Conservation (phyloP, 2,888 invertebrate species). For the Pheosia gnoma region DNA sequence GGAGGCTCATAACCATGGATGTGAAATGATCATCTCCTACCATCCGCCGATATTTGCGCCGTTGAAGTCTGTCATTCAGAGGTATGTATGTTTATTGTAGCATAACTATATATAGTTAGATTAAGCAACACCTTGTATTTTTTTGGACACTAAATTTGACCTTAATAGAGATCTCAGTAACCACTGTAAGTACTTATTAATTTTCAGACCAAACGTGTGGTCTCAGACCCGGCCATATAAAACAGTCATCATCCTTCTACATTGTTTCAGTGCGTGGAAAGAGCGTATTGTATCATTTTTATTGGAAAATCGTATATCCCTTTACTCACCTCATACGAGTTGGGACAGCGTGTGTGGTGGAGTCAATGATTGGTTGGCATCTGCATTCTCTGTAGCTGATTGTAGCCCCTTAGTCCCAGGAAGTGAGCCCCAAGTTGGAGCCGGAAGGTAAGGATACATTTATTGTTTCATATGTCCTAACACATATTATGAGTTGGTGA, state of each 20-base stretch:
- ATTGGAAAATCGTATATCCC: conserved; percentile 92
- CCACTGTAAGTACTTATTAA: no score
- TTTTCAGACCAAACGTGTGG: no score
- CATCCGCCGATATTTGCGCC: conserved; percentile 98
- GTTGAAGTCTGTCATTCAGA: conserved; percentile 91
- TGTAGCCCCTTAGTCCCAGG: conserved; percentile 68
- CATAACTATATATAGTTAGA: not conserved
- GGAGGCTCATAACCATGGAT: conserved; percentile 88
- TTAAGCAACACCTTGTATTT: no score
- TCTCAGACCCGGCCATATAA: no score
- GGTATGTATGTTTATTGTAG: conserved; percentile 69
- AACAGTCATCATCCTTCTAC: not conserved
- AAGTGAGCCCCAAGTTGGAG: conserved; percentile 71
- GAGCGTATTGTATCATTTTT: conserved; percentile 92
- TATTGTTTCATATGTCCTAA: not conserved
- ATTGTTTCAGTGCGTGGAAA: conserved; percentile 86
- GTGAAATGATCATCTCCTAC: conserved; percentile 94
- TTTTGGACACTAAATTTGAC: no score
- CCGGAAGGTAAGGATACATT: conserved; percentile 84
- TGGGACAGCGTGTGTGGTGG: conserved; percentile 94
- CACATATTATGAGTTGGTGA: not conserved
- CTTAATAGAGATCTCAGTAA: no score
- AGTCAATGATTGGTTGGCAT: conserved; percentile 96
- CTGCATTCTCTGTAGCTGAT: conserved; percentile 81
- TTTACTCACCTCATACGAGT: conserved; percentile 97